Evolutionary conservation across 2,797 vertebrate species (phyloP), one percentile per base, ranked within the genome.

Genomic region (Poeciliopsis infans): DNA sequence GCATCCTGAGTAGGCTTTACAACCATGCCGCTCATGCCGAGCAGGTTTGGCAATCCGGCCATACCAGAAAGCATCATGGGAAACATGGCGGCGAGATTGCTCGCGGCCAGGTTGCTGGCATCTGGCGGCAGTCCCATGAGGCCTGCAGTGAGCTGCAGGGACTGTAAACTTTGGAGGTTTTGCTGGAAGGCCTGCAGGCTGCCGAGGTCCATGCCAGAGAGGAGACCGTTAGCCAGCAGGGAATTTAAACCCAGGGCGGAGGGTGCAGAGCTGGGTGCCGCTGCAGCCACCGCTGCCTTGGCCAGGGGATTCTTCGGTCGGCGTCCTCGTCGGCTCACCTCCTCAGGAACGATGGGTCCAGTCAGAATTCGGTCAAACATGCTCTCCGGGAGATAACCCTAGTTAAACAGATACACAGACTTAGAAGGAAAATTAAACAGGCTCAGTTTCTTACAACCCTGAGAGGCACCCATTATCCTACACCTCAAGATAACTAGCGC

Each of bases 321-420:
- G 18, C 98, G 92, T 11, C 98, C 98, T 31, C 98, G 93, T 36
- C 98, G 95, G 91, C 98, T 99, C 49, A 99, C 98, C 93, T 99
- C 98, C 83, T 99, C 98, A 0, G 98, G 97, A 86, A 99, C 97
- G 11, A 99, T 97, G 15, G 98, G 98, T 69, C 98, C 98, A 0
- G 98, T 99, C 78, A 99, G 95, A 90, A 99, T 99, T 5, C 98
- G 97, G 85, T 99, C 98, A 80, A 97, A 99, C 98, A 99, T 99
- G 47, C 95, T 98, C 87, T 97, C 98, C 8, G 98, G 98, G 76
- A 99, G 97, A 90, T 98, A 99, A 11, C 98, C 98, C 98, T 99
- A 88, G 0, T 85, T 53, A 10, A 49, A 89, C 10, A 73, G 3
- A 51, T 3, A 5, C 8, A 61, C 7, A 53, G 3, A 5, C 8